A percentile compares a stretch with the other conserved stretches of the same genome.
These are phyloP conservation scores for Rotaria sp. DNA, from an alignment of 2,888 invertebrate genomes.

Conservation along the genomic window DNA sequence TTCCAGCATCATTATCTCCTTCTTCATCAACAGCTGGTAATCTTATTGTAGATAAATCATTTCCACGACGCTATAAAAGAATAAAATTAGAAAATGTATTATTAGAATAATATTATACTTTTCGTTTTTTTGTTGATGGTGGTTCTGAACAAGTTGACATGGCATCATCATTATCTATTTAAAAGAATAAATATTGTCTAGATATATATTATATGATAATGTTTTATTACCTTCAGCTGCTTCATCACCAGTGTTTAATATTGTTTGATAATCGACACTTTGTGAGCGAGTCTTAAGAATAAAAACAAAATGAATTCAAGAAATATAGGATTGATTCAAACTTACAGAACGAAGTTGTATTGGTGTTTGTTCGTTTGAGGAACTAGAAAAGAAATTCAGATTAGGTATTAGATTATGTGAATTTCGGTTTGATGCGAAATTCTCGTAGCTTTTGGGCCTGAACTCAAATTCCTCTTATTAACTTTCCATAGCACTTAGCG, in stretches of 20 bases:
- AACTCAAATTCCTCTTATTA: too few species aligned
- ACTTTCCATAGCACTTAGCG: too few species aligned
- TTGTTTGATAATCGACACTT: not conserved
- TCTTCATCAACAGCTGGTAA: slow-evolving; percentile 25
- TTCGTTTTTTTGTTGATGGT: slow-evolving; percentile 16
- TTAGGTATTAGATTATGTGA: too few species aligned
- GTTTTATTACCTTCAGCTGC: not conserved
- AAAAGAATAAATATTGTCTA: not conserved
- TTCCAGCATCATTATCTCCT: not conserved
- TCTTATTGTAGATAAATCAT: not conserved
- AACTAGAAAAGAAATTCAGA: too few species aligned
- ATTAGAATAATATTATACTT: not conserved
- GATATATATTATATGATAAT: not conserved
- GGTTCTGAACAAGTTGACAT: not conserved
- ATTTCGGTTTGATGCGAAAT: too few species aligned
- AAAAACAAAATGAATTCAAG: not conserved
- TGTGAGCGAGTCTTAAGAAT: not conserved
- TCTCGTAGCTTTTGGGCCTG: too few species aligned
- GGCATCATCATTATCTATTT: slow-evolving; percentile 15
- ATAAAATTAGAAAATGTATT: too few species aligned
- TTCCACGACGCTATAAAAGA: not conserved
- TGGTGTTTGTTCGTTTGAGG: not conserved
- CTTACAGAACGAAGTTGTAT: not conserved
- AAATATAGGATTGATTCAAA: not conserved
- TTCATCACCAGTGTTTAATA: not conserved